These are phyloP conservation scores for Rhinolophus ferrumequinum DNA, from an alignment of 2,113 vertebrate species.

Conservation along the genomic window DNA sequence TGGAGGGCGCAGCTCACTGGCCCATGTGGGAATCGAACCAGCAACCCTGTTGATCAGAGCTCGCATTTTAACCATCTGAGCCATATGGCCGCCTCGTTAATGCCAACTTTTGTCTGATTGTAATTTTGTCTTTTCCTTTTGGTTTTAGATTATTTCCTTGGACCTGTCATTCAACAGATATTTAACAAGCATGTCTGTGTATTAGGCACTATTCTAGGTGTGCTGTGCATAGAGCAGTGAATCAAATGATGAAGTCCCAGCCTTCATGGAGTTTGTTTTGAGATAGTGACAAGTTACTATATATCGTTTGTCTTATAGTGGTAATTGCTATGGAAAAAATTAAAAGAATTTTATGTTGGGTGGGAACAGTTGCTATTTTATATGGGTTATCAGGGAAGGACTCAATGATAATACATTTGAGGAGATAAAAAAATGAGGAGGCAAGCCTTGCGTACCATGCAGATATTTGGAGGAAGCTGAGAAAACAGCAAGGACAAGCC, in stretches of 20 bases:
- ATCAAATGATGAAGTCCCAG: background rate
- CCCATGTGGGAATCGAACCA: too few relatives aligned
- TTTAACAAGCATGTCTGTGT: background rate
- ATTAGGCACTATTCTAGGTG: background rate
- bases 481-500: background rate
- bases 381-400: conserved; percentile 13
- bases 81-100: too few relatives aligned
- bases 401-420: background rate
- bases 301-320: background rate
- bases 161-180: background rate
- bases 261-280: background rate
- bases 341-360: background rate
- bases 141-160: conserved; percentile 14
- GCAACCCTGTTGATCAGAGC: too few relatives aligned
- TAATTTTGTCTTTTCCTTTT: conserved; percentile 20
- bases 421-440: background rate
- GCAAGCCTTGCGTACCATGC: background rate
- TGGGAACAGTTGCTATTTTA: background rate
- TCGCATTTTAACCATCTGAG: too few relatives aligned
- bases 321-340: conserved; percentile 3
- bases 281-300: background rate
- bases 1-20: too few relatives aligned
- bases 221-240: background rate
- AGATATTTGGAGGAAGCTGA: background rate
- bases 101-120: background rate